Base-by-base conservation (phyloP, 1,140 invertebrate genomes). In the Drosophila kurseongensis region DNA sequence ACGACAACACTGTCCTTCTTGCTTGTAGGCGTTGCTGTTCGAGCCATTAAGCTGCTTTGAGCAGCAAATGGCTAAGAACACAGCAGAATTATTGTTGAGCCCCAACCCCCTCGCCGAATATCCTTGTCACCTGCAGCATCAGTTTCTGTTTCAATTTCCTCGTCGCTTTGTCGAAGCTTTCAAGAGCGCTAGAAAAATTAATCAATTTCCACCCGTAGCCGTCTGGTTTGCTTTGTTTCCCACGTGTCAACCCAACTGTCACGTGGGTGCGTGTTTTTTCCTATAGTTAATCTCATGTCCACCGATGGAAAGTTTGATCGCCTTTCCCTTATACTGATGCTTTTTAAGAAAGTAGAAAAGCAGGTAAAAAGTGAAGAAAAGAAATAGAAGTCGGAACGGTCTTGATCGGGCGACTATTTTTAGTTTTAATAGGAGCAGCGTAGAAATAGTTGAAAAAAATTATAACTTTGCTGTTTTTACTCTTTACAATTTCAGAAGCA, bases 11-110 rank as follows among this genome's bases (percentile, higher is more conserved):
- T 32, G 71, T 73, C 74, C 57, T 63, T 75, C 57, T 23, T 71
- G 42, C 57, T 69, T 54, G 73, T 78, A 78, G 78, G 56, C 61
- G 57, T 66, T 47, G 44, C 48, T 69, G 56, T 78, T 61, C 52
- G n/a, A 62, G 65, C 63, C 51, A 76, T 79, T 88, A 88, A 88
- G 67, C 79, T 68, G 48, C 60, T 82, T 68, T 78, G 63, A 63
- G 77, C 57, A 27, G 60, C 61, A 52, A 69, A 47, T 45, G 42
- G 47, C 75, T 67, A 71, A 72, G 76, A 68, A 82, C 56, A 50
- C 54, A 58, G 51, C 47, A 57, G 47, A 58, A 73, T 66, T 79
- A 78, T 77, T 73, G 62, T 52, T 54, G 40, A 29, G 38, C 65
- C 65, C 14, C 67, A 69, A 44, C 41, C 36, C 54, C 44, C 23